A percentile compares a stretch with the other conserved stretches of the same genome.
Evolutionary conservation across 2,113 vertebrate species (phyloP).

Genomic region (Sylvia atricapilla): DNA sequence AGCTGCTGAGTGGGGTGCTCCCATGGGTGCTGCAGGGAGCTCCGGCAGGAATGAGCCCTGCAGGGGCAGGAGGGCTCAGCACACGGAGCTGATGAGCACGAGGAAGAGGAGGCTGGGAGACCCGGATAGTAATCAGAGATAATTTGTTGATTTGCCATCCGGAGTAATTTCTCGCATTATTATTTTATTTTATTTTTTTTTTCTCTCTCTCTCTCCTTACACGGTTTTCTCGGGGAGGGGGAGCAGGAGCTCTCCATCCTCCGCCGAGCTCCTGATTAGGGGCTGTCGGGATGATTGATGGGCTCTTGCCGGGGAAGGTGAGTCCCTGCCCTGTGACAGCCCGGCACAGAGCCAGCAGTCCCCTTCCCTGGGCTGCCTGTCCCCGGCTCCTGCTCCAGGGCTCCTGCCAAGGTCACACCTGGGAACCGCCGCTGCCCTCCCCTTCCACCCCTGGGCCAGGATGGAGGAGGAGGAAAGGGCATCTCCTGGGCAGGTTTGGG

Average conservation of each 20-base stretch:
- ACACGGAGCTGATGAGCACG: background rate
- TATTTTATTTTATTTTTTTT: too few species aligned
- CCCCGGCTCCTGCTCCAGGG: background rate
- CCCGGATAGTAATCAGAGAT: slow-evolving; percentile 33
- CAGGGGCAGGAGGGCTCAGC: background rate
- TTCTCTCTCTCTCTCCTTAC: background rate
- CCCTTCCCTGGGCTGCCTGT: background rate
- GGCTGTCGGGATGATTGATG: slow-evolving; percentile 65
- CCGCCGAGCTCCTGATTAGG: slow-evolving; percentile 40
- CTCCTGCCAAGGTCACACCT: background rate
- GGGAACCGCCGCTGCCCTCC: rapidly evolving
- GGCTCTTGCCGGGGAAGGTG: slow-evolving; percentile 25
- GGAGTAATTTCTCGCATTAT: slow-evolving; percentile 1
- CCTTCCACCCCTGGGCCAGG: rapidly evolving
- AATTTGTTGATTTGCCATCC: slow-evolving; percentile 61
- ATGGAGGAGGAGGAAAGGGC: background rate
- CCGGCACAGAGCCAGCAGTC: slow-evolving; percentile 25
- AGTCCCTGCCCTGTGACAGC: slow-evolving; percentile 52
- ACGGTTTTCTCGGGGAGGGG: background rate
- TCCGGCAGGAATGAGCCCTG: rapidly evolving
- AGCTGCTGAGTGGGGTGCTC: background rate
- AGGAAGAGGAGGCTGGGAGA: background rate
- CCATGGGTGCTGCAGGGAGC: rapidly evolving
- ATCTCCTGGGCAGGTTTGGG: background rate
- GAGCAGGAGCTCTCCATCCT: background rate